Base-by-base conservation (phyloP, 2,113 vertebrate species). In the Fregetta grallaria region DNA sequence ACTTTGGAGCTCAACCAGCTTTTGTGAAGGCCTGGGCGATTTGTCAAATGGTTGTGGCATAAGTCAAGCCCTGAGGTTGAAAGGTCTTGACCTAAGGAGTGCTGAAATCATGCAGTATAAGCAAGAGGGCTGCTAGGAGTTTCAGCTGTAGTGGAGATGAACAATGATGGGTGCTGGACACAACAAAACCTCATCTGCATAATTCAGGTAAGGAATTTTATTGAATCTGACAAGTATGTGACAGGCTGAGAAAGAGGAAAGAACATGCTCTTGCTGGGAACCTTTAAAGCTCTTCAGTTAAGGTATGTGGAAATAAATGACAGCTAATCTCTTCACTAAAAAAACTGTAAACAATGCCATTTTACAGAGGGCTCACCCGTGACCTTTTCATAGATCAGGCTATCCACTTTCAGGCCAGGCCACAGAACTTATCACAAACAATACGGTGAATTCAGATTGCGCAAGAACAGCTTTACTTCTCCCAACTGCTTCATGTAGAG, bases 201-300 rank as follows among this genome's bases (percentile, higher is more conserved):
- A 99, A 98, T 99, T 99, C 99, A 99, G 99, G 99, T 99, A 99
- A 98, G 98, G 98, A 99, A 98, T 99, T 98, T 99, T 99, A 99
- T 99, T 98, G 98, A 98, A 99, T 98, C 98, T 99, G 99, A 99
- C 99, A 99, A 98, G 98, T 98, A 98, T 98, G 98, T 99, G 99
- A 99, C 98, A 98, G 98, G 96, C 98, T 98, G 98, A 99, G 98
- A 99, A 98, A 98, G 96, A 97, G 97, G 97, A 95, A 98, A 98
- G 98, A 98, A 95, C 96, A 94, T 95, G 96, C 88, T 97, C 98
- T 98, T 97, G 98, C 98, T 98, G 98, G 98, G 98, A 99, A 98
- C 97, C 90, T 98, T 98, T 98, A 97, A 98, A 97, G 96, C 97
- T 97, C 97, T 97, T 98, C 97, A 94, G 97, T 98, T 98, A 98